These are phyloP conservation scores for Dufourea novaeangliae DNA, from an alignment of 1,140 invertebrate species.

Conservation along the genomic window DNA sequence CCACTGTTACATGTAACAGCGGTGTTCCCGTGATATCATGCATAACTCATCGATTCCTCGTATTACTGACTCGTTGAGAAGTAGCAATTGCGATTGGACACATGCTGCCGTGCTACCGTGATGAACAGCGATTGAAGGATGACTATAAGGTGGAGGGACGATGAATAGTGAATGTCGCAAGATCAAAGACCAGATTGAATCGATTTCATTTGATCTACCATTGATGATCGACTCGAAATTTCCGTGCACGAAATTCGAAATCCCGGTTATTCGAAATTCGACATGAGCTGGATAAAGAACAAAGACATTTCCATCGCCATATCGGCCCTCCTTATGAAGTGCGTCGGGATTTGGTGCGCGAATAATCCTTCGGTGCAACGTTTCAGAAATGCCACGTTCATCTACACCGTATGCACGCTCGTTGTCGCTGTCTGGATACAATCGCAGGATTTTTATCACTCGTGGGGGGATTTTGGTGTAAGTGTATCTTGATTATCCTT, in stretches of 20 bases:
- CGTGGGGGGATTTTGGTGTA: constrained; percentile 53
- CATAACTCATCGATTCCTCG: not conserved
- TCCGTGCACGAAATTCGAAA: not conserved
- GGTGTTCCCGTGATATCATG: not conserved
- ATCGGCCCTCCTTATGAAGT: constrained; percentile 44
- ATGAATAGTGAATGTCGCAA: not conserved
- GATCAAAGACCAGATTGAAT: constrained; percentile 1
- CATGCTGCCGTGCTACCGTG: not conserved
- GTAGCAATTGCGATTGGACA: not conserved
- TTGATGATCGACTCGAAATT: not conserved
- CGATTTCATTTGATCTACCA: not conserved
- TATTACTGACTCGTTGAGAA: not conserved
- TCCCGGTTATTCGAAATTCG: not conserved
- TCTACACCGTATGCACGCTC: constrained; percentile 32
- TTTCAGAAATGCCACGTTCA: not conserved
- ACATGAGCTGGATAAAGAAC: not conserved
- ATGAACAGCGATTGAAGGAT: not conserved
- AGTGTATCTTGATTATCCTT: constrained; percentile 26
- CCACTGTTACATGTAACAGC: not conserved
- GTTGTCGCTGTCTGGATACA: constrained; percentile 9
- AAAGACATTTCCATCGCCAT: constrained; percentile 50
- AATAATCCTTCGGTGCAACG: constrained; percentile 6
- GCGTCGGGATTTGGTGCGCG: constrained; percentile 55
- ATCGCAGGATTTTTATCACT: constrained; percentile 40
- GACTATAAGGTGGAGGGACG: not conserved